Base-by-base conservation (phyloP, 2,888 invertebrate genomes). In the Acrocyrtus sp. region DNA sequence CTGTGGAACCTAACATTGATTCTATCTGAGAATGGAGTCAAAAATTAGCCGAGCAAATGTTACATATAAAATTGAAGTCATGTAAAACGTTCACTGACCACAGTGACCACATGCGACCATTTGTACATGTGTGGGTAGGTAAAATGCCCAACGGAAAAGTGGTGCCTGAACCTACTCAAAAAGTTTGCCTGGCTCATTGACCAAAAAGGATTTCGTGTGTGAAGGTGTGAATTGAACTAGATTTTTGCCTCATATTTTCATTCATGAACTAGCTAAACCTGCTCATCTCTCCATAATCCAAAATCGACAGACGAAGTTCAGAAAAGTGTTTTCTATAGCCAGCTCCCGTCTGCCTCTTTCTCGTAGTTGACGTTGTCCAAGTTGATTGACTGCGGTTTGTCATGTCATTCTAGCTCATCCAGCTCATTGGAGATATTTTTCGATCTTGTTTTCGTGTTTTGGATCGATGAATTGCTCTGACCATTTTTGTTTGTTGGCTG, bases 381-480 rank as follows among this genome's bases (percentile, higher is more conserved):
- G 12, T 58, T 67, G 67, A 67, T 67, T 67, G 67, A 67, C 58
- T 67, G 67, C 67, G 67, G 67, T 67, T 67, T 67, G 67, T 67
- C 67, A 67, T 58, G 58, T 58, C 45, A 58, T 67, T 51, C 58
- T 53, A 67, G 50, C 24, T 17, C 24, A 26, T 58, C 43, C 51
- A 67, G 67, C 58, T 58, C 67, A 67, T 67, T 67, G 58, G 24
- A n/a, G n/a, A 45, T 58, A 53, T 54, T 47, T 58, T 39, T 58
- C 51, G 58, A 51, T n/a, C n/a, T n/a, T n/a, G n/a, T n/a, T n/a
- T n/a, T n/a, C n/a, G n/a, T n/a, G n/a, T n/a, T n/a, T n/a, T n/a
- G n/a, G n/a, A n/a, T n/a, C n/a, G n/a, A n/a, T n/a, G n/a, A n/a
- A 43, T 45, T 54, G 21, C 15, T 56, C 54, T 47, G 45, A 53